Conservation (phyloP, 2,797 vertebrate species). For the Eremophila alpestris region DNA sequence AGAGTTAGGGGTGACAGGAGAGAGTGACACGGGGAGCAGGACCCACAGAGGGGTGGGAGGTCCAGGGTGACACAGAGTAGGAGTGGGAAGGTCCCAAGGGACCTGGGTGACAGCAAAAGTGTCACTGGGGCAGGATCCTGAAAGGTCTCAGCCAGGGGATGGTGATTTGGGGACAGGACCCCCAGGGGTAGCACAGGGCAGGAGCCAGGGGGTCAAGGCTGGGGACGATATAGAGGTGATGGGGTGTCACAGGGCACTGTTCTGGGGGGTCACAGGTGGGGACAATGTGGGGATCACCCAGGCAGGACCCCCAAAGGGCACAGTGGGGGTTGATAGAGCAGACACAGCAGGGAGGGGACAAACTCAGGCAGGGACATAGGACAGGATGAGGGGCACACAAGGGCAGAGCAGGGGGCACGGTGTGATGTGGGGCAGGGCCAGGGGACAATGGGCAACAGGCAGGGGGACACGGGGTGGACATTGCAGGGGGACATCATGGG, state of each 20-base stretch:
- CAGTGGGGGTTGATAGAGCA: not conserved
- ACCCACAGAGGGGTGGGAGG: not conserved
- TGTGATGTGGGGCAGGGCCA: not conserved
- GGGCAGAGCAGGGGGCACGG: not conserved
- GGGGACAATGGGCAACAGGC: not conserved
- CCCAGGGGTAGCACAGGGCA: not conserved
- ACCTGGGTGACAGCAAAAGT: not conserved
- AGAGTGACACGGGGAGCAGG: not conserved
- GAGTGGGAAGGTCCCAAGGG: not conserved
- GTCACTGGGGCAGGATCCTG: not conserved
- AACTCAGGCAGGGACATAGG: not conserved
- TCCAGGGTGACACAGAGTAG: not conserved
- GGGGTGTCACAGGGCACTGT: not conserved
- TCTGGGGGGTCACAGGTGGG: no score
- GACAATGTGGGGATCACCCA: fast-evolving
- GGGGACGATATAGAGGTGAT: not conserved
- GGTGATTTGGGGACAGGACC: not conserved
- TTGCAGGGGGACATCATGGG: not conserved
- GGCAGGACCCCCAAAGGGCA: not conserved
- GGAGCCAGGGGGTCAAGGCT: not conserved
- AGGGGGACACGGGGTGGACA: not conserved
- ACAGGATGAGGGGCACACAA: not conserved
- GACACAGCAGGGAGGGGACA: not conserved
- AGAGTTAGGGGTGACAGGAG: no score
- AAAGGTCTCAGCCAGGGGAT: not conserved